Evolutionary conservation across 2,888 invertebrate genomes (phyloP).

Genomic region (Magallana nippona): DNA sequence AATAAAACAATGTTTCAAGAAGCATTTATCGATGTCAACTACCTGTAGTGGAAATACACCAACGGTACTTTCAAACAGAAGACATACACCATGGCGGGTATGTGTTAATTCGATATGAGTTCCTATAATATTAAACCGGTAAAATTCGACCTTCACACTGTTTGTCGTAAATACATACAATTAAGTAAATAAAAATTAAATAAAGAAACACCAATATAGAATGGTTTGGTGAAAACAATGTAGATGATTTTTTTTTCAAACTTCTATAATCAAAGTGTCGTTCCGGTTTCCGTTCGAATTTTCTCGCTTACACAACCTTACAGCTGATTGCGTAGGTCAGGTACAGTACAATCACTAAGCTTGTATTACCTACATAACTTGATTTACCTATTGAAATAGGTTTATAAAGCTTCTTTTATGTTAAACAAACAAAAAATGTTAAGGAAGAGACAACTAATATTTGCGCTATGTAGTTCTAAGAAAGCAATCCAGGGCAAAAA

Average conservation of each 20-base stretch:
- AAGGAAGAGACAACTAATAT: no score
- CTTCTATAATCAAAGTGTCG: not conserved
- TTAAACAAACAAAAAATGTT: no score
- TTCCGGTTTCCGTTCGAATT: not conserved
- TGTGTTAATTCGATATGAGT: not conserved
- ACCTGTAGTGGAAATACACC: not conserved
- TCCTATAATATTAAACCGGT: not conserved
- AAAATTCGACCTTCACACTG: not conserved
- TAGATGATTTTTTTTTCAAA: no score
- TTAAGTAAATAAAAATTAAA: no score
- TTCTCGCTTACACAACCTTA: conserved; percentile 9
- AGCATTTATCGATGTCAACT: conserved; percentile 32
- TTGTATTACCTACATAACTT: no score
- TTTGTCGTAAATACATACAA: not conserved
- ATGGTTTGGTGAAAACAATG: no score
- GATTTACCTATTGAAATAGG: no score
- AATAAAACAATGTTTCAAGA: conserved; percentile 36
- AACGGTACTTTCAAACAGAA: not conserved
- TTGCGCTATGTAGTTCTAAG: no score
- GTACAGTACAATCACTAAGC: not conserved
- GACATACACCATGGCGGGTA: not conserved
- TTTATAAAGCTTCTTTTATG: no score
- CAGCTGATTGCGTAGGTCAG: not conserved
- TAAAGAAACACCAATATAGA: no score
- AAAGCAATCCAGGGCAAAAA: no score